phyloP scores from a whole-genome alignment of 1,140 invertebrate species.

The Oncopodura yosiiana region DNA sequence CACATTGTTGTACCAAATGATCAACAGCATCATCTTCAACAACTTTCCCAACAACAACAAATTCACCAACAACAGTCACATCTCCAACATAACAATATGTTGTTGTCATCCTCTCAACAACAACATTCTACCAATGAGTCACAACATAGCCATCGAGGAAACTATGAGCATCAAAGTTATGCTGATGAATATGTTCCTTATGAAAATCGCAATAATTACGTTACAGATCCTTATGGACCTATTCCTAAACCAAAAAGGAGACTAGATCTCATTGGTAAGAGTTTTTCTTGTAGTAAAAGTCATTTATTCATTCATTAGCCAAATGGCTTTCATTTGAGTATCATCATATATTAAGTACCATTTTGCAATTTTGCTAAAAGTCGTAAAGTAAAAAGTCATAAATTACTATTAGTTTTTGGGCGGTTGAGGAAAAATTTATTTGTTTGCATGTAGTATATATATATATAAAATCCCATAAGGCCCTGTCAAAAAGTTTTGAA shows the following conservation, averaged over 20 bases:
- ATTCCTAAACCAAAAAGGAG: constrained; percentile 77
- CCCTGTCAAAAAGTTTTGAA: too few species aligned
- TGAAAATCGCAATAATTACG: constrained; percentile 74
- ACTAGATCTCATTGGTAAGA: constrained; percentile 50
- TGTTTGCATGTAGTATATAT: too few species aligned
- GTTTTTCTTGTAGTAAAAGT: not conserved
- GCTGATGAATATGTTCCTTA: constrained; percentile 48
- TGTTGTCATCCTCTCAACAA: constrained; percentile 16
- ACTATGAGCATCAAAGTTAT: constrained; percentile 32
- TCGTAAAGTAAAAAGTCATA: not conserved
- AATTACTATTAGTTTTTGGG: too few species aligned
- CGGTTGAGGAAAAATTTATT: too few species aligned
- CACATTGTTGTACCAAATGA: constrained; percentile 24
- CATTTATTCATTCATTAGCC: not conserved
- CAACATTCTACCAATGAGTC: constrained; percentile 20
- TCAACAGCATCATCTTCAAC: not conserved
- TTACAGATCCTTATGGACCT: constrained; percentile 70
- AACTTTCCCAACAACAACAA: constrained; percentile 4
- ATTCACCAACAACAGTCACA: constrained; percentile 16
- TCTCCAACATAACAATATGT: constrained; percentile 22
- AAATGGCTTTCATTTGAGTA: not conserved
- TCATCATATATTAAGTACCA: not conserved
- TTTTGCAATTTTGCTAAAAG: not conserved
- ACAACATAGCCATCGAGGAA: constrained; percentile 20
- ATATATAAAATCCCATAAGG: too few species aligned